Percentiles rank a stretch among this genome's conserved stretches.
phyloP scores from a whole-genome alignment of 1,140 invertebrate genomes.

The Eupristina koningsbergeri region DNA sequence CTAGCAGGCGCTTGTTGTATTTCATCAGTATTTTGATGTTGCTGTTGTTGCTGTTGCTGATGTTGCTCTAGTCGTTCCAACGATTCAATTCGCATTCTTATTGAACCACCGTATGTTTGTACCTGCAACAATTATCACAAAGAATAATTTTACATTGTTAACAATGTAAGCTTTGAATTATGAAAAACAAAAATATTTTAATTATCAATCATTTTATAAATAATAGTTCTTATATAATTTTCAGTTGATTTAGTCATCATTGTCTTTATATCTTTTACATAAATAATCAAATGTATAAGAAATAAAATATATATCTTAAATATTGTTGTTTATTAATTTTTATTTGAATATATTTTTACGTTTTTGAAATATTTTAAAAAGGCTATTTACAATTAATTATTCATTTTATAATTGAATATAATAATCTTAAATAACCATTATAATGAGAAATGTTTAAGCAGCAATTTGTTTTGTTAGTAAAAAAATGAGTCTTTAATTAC shows the following conservation, averaged over 20 bases:
- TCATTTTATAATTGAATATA: neutral
- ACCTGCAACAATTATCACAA: constrained; percentile 62
- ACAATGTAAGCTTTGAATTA: neutral
- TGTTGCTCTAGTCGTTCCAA: constrained; percentile 78
- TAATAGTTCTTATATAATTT: neutral
- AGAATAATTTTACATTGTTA: too few species aligned
- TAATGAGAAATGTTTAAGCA: too few species aligned
- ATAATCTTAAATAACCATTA: neutral
- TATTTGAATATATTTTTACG: too few species aligned
- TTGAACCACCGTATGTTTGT: constrained; percentile 78
- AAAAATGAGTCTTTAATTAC: neutral
- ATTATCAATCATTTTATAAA: neutral
- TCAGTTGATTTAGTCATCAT: too few species aligned
- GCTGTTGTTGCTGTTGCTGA: constrained; percentile 53
- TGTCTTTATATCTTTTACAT: too few species aligned
- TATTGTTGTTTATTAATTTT: too few species aligned
- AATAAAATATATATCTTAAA: too few species aligned
- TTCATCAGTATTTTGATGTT: neutral
- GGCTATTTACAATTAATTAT: neutral
- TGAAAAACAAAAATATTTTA: neutral
- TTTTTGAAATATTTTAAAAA: too few species aligned
- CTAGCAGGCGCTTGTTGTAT: constrained; percentile 68
- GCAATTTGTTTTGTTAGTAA: neutral
- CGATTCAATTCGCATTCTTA: constrained; percentile 79
- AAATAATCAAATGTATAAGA: too few species aligned